phyloP scores from a whole-genome alignment of 2,797 vertebrate species.

The Phrynocephalus vlangalii region DNA sequence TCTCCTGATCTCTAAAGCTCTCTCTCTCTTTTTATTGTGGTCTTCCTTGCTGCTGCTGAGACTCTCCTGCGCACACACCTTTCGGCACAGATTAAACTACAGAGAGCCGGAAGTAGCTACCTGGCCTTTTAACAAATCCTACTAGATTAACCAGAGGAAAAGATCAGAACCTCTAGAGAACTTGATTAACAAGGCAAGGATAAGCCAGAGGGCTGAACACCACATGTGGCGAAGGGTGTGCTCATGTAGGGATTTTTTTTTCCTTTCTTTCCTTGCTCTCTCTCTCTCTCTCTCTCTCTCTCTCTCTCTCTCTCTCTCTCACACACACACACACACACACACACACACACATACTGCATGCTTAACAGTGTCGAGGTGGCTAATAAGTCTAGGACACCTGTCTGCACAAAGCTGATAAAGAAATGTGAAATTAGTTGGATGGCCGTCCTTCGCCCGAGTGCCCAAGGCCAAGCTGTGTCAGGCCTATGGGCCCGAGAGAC shows the following conservation, averaged over 20 bases:
- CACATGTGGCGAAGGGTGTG: slow-evolving; percentile 16
- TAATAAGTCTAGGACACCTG: slow-evolving; percentile 77
- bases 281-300: no score
- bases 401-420: slow-evolving; percentile 76
- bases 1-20: neutral
- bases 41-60: no score
- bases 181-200: slow-evolving; percentile 45
- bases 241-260: slow-evolving; percentile 57
- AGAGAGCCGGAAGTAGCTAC: slow-evolving; percentile 33
- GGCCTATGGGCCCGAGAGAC: no score
- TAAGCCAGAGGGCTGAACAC: slow-evolving; percentile 53
- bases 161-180: slow-evolving; percentile 63
- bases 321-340: no score
- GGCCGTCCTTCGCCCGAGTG: slow-evolving; percentile 25
- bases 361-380: slow-evolving; percentile 67
- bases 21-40: neutral
- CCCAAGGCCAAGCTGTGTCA: no score
- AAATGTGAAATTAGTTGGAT: slow-evolving; percentile 71
- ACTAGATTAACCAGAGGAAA: slow-evolving; percentile 55
- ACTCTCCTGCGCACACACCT: slow-evolving; percentile 17
- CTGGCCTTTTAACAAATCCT: slow-evolving; percentile 47
- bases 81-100: slow-evolving; percentile 20
- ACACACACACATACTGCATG: slow-evolving; percentile 20
- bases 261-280: no score
- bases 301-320: no score